These are phyloP conservation scores for human DNA, from an alignment of 2,113 vertebrate genomes.

Conservation along the genomic window DNA sequence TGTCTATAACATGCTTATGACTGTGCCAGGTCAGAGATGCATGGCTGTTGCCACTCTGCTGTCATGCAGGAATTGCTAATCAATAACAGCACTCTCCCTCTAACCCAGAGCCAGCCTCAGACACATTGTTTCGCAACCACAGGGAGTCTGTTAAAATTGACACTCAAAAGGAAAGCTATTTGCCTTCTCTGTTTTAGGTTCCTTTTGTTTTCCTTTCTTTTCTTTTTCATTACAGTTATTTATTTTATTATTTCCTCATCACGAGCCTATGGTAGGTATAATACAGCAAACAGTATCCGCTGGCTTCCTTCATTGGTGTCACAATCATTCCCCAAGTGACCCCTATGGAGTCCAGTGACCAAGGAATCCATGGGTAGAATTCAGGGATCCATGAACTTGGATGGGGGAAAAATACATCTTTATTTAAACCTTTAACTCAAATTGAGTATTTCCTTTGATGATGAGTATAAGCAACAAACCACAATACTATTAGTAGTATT, in stretches of 20 bases:
- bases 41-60: neutral
- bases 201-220: neutral
- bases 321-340: neutral
- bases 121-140: neutral
- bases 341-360: neutral
- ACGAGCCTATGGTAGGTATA: neutral
- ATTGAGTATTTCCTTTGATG: neutral
- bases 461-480: neutral
- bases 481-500: neutral
- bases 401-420: neutral
- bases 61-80: neutral
- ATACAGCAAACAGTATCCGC: neutral
- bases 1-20: neutral
- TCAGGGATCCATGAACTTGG: neutral
- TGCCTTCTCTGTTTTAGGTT: neutral
- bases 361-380: neutral
- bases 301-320: neutral
- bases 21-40: neutral
- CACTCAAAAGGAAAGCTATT: neutral
- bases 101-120: neutral
- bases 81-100: neutral
- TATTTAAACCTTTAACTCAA: constrained; percentile 19
- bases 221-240: neutral
- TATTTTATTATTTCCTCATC: neutral
- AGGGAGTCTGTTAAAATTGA: neutral